These are phyloP conservation scores for Antechinus flavipes DNA, from an alignment of 2,113 vertebrate species.

Conservation along the genomic window DNA sequence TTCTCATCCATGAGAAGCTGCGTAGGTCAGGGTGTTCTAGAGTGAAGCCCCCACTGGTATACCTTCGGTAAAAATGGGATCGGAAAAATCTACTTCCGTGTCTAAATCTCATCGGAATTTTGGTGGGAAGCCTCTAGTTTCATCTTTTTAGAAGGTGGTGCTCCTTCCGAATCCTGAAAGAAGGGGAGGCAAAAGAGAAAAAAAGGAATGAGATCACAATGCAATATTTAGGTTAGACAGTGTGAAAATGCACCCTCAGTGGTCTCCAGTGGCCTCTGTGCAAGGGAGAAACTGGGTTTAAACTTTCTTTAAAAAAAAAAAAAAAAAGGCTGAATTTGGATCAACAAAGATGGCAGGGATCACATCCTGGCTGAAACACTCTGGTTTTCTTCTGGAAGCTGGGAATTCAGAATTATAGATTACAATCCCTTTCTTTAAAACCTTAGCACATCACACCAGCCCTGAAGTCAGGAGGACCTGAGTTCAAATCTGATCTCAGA, in stretches of 20 bases:
- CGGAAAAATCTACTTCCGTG: conserved; percentile 63
- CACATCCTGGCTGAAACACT: not conserved
- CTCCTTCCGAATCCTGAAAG: conserved; percentile 93
- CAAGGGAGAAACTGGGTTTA: accelerated
- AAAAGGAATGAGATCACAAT: not conserved
- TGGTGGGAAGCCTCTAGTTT: conserved; percentile 94
- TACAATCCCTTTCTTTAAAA: not conserved
- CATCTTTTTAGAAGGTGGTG: conserved; percentile 94
- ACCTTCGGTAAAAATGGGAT: conserved; percentile 83
- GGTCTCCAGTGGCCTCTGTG: not conserved
- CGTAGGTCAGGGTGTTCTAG: conserved; percentile 82
- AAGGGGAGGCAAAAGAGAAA: conserved; percentile 57
- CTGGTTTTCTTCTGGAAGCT: not conserved
- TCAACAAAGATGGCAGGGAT: not conserved
- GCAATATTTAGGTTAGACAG: accelerated
- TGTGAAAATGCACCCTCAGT: no score
- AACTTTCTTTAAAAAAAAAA: not conserved
- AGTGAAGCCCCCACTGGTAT: conserved; percentile 85
- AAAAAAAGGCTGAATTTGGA: not conserved
- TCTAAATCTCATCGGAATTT: conserved; percentile 94
- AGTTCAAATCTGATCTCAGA: no score
- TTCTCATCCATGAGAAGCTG: conserved; percentile 83
- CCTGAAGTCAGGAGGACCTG: no score
- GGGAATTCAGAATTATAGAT: not conserved
- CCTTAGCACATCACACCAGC: no score